Evolutionary conservation across 2,797 vertebrate genomes (phyloP), one percentile per base, ranked within the genome.

Genomic region (Pagetopsis macropterus): DNA sequence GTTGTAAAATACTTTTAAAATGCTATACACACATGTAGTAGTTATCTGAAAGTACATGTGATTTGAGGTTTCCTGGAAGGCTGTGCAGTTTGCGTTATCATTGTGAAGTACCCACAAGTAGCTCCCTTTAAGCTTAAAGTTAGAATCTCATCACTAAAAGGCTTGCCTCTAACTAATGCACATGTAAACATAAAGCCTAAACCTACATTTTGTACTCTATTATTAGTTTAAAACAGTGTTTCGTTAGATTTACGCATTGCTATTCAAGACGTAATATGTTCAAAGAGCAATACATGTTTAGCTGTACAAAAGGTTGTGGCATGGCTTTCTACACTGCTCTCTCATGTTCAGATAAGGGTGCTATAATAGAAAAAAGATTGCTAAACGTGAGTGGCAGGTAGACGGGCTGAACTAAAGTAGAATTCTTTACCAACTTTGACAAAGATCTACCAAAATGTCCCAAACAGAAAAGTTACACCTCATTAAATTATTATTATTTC

Each of bases 271-370:
- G 1, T 49, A 0, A 4, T 54, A n/a, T 50, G 1, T 9, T 55
- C 3, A 63, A 44, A 52, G n/a, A 52, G 17, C 9, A 16, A 55
- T 40, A 54, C 40, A 65, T 50, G 51, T 66, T 68, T 60, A 59
- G 59, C 56, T 57, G 14, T 27, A 33, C n/a, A 64, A 9, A 61
- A 46, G 33, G 41, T 45, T 46, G 52, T 13, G 27, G 23, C 15
- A 4, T 6, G 1, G 5, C 10, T 65, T 48, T 74, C 61, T 76
- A 17, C 8, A 45, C 46, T 41, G 16, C 40, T 40, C 44, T 71
- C 1, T 48, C 46, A 4, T 64, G 37, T 41, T 44, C 31, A 65
- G 66, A 82, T 80, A 70, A 70, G 7, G 16, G 13, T 33, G 65
- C 44, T 67, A 67, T 71, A 37, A 37, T 21, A 37, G 33, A 9